A percentile compares a stretch with the other conserved stretches of the same genome.
Evolutionary conservation across 2,888 invertebrate species (phyloP).

Genomic region (Cephus pygmeus): DNA sequence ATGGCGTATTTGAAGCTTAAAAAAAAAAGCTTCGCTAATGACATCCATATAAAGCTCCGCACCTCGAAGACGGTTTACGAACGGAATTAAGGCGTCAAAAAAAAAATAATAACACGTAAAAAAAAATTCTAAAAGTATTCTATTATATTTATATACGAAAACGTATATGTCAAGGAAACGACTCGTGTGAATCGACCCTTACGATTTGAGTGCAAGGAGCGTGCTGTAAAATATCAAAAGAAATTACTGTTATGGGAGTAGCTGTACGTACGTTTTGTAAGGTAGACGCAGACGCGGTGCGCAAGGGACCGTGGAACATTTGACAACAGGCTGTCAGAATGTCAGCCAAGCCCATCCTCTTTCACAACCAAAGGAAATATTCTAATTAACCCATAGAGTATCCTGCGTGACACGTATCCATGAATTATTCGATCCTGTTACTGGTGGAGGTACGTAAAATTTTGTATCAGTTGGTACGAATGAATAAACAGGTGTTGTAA

Average conservation of each 20-base stretch:
- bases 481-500: too few relatives aligned
- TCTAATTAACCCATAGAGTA: constrained; percentile 51
- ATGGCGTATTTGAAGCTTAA: too few relatives aligned
- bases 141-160: too few relatives aligned
- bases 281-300: constrained; percentile 23
- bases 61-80: too few relatives aligned
- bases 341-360: constrained; percentile 64
- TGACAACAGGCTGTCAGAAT: constrained; percentile 59
- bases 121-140: too few relatives aligned
- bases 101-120: too few relatives aligned
- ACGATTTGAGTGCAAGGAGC: not conserved
- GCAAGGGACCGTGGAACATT: constrained; percentile 62
- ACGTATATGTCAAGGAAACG: too few relatives aligned
- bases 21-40: too few relatives aligned
- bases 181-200: constrained; percentile 24
- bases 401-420: constrained; percentile 42
- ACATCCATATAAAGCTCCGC: too few relatives aligned
- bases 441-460: constrained; percentile 25
- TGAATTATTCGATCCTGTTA: constrained; percentile 42
- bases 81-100: too few relatives aligned
- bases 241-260: constrained; percentile 24
- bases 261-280: constrained; percentile 5
- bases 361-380: constrained; percentile 59
- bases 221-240: constrained; percentile 8
- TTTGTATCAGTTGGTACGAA: not conserved